Evolutionary conservation across 2,113 vertebrate genomes (phyloP).

Genomic region (Orthochromis malagaraziensis): DNA sequence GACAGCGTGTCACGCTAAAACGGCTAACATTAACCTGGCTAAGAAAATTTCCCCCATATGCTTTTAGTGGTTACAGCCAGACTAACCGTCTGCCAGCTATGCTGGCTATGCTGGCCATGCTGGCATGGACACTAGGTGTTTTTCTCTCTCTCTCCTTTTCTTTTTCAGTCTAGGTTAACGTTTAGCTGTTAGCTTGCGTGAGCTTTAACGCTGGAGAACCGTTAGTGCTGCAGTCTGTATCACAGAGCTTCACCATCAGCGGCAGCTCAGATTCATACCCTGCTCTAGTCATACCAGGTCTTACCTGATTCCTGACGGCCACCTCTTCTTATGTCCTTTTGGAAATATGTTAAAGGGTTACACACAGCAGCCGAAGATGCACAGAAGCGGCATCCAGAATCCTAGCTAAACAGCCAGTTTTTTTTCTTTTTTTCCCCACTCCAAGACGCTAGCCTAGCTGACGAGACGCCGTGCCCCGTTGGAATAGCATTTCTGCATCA

Average conservation of each 20-base stretch:
- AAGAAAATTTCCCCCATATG: not conserved
- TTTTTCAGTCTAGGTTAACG: slow-evolving; percentile 4
- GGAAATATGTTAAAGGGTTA: not conserved
- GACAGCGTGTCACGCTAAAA: slow-evolving; percentile 30
- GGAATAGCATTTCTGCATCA: slow-evolving; percentile 57
- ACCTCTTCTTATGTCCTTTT: slow-evolving; percentile 14
- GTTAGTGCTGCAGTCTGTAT: not conserved
- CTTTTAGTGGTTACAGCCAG: not conserved
- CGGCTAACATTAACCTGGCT: not conserved
- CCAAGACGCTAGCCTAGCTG: slow-evolving; percentile 42
- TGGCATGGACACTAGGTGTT: slow-evolving; percentile 9
- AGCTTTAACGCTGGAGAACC: slow-evolving; percentile 1
- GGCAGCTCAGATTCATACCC: not conserved
- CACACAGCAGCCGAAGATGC: not conserved
- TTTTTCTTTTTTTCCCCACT: not conserved
- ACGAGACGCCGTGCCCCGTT: slow-evolving; percentile 40
- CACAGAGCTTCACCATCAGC: not conserved
- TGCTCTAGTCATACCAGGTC: slow-evolving; percentile 24
- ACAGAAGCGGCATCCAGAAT: not conserved
- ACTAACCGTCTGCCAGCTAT: not conserved
- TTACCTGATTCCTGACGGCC: slow-evolving; percentile 48
- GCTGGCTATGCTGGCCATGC: slow-evolving; percentile 4
- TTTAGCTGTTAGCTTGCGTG: slow-evolving; percentile 27
- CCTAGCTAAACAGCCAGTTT: not conserved
- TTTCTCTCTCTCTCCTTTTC: not conserved